Evolutionary conservation across 2,797 vertebrate species (phyloP).

Genomic region (Lindbergichthys nudifrons): DNA sequence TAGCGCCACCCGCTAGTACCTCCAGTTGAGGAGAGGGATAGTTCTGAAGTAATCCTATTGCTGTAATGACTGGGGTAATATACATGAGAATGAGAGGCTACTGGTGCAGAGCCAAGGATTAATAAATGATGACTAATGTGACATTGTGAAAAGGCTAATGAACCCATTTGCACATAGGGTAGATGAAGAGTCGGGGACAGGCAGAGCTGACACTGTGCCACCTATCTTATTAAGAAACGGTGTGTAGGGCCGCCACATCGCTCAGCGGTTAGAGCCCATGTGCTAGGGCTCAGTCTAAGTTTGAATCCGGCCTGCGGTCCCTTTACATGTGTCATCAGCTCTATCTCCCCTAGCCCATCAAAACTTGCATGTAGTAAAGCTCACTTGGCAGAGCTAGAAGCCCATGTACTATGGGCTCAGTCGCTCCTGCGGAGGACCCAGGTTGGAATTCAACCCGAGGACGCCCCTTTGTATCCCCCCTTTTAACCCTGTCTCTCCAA

Average conservation of each 20-base stretch:
- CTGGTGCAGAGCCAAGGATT: constrained; percentile 42
- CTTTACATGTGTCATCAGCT: no score
- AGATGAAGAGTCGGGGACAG: constrained; percentile 68
- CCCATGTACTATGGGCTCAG: no score
- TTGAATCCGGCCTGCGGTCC: no score
- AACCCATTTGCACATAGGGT: constrained; percentile 81
- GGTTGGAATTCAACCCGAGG: no score
- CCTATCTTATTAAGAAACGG: constrained; percentile 75
- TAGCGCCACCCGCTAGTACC: constrained; percentile 38
- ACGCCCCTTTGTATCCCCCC: no score
- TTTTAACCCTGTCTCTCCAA: no score
- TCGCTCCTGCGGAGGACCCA: no score
- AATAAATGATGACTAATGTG: constrained; percentile 79
- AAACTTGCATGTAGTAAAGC: no score
- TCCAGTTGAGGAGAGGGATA: constrained; percentile 51
- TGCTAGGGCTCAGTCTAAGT: no score
- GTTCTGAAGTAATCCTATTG: constrained; percentile 66
- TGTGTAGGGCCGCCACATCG: not conserved
- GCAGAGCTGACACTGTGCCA: constrained; percentile 62
- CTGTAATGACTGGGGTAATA: constrained; percentile 72
- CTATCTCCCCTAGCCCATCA: no score
- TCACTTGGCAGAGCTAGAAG: no score
- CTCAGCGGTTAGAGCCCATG: no score
- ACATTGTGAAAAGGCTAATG: constrained; percentile 81
- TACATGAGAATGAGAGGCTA: constrained; percentile 23